Evolutionary conservation across 2,888 invertebrate genomes (phyloP), one percentile per base, ranked within the genome.

Genomic region (Harpalus rubripes): DNA sequence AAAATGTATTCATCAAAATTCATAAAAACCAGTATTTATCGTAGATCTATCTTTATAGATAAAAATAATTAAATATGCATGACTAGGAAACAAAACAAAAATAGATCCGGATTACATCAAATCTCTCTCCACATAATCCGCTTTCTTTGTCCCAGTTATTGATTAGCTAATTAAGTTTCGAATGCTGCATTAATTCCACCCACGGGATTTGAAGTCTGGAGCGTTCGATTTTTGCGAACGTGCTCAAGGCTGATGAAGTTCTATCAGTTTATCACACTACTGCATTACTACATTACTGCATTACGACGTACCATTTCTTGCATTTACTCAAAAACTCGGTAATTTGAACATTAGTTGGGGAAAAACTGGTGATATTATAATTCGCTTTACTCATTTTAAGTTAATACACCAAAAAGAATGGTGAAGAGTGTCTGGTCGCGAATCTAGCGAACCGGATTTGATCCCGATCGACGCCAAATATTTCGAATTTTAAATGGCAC

Each of bases 131-230:
- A 26, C 8, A 63, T 10, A 63, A 63, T 7, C 63, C 10, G 18
- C 8, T 22, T 22, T 63, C 63, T 63, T 63, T 26, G 63, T 63
- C 26, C 63, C 63, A 16, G 41, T 52, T 74, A 74, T 74, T 74
- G 72, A 74, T 74, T 44, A 74, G 41, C 72, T 74, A 74, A 74
- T 74, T 74, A 74, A 74, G 44, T 22, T 16, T 18, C 22, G 22
- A 7, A 22, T 18, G 8, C 10, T 52, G 8, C 10, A 3, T 52
- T 52, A 6, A 52, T 10, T 52, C 10, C 32, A 32, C 32, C 12
- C 44, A 1, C 44, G 44, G 44, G 44, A 52, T 8, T 52, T 52
- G 44, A 61, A 61, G 15, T 16, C 18, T 18, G 16, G 16, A 41
- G 10, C 44, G 44, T 74, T 74, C 41, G 72, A 74, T 74, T 74